Evolutionary conservation across 2,797 vertebrate species (phyloP).

Genomic region (Tolypeutes matacus): DNA sequence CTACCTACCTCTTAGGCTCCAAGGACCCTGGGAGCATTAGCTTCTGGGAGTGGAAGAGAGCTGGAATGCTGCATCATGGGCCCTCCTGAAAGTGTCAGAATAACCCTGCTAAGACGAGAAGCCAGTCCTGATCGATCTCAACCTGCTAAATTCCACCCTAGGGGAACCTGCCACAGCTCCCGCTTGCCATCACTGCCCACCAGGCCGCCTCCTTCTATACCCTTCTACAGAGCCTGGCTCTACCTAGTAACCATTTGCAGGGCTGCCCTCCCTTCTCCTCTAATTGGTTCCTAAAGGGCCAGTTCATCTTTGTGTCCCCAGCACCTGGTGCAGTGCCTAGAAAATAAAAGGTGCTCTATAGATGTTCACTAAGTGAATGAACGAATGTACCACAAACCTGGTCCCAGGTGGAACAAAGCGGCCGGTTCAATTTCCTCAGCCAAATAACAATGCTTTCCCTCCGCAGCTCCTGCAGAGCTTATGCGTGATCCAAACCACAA

Average conservation of each 20-base stretch:
- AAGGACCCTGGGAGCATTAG: neutral
- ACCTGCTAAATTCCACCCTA: neutral
- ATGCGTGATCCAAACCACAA: neutral
- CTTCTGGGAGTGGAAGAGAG: neutral
- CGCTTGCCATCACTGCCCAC: neutral
- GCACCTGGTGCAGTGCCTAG: rapidly evolving
- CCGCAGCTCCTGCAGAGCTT: neutral
- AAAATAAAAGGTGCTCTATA: neutral
- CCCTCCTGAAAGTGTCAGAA: neutral
- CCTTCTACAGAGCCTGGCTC: neutral
- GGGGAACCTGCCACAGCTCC: neutral
- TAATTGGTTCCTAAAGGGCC: neutral
- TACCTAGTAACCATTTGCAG: neutral
- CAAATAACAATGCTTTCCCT: neutral
- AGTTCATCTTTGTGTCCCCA: neutral
- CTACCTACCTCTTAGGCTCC: neutral
- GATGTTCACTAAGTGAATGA: neutral
- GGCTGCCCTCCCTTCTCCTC: neutral
- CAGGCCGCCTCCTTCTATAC: neutral
- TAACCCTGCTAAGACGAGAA: neutral
- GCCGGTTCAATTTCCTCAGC: neutral
- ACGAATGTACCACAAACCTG: neutral
- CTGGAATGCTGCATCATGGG: neutral
- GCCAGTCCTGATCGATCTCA: neutral
- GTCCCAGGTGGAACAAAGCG: neutral